phyloP scores from a whole-genome alignment of 2,888 invertebrate genomes.

The Acanthosepion lycidas region DNA sequence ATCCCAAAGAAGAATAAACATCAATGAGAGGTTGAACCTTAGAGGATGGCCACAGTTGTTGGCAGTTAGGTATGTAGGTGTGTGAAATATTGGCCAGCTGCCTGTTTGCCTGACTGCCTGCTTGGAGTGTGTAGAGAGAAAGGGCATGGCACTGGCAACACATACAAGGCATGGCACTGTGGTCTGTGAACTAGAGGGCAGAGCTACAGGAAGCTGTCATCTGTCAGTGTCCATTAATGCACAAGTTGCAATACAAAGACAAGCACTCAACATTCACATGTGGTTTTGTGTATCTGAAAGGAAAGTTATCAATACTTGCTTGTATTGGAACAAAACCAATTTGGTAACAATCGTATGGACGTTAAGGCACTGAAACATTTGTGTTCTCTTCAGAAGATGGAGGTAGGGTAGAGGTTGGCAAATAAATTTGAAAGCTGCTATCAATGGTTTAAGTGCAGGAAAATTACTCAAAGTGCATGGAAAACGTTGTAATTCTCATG shows the following conservation, averaged over 20 bases:
- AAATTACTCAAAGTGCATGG: not conserved
- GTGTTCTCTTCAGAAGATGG: not conserved
- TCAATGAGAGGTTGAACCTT: conserved; percentile 33
- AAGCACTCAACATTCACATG: conserved; percentile 33
- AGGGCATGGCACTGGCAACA: conserved; percentile 18
- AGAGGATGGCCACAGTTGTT: not conserved
- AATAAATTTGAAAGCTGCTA: conserved; percentile 23
- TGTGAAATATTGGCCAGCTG: not conserved
- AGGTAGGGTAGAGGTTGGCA: not conserved
- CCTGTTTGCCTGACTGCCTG: not conserved
- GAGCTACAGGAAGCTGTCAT: not conserved
- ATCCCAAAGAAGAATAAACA: conserved; percentile 33
- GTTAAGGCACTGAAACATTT: not conserved
- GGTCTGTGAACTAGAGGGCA: conserved; percentile 33
- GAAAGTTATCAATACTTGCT: conserved; percentile 36
- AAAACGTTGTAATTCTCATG: not conserved
- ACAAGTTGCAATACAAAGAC: not conserved
- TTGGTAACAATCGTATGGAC: conserved; percentile 15
- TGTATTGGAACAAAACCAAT: conserved; percentile 44
- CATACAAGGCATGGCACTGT: conserved; percentile 12
- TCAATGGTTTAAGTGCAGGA: conserved; percentile 33
- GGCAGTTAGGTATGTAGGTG: not conserved
- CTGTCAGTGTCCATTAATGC: conserved; percentile 23
- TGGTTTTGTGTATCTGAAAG: conserved; percentile 37
- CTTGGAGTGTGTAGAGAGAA: conserved; percentile 4